Percentiles rank a stretch among this genome's conserved stretches.
Conservation (phyloP, 1,140 invertebrate species). For the Drosophila nikananu region DNA sequence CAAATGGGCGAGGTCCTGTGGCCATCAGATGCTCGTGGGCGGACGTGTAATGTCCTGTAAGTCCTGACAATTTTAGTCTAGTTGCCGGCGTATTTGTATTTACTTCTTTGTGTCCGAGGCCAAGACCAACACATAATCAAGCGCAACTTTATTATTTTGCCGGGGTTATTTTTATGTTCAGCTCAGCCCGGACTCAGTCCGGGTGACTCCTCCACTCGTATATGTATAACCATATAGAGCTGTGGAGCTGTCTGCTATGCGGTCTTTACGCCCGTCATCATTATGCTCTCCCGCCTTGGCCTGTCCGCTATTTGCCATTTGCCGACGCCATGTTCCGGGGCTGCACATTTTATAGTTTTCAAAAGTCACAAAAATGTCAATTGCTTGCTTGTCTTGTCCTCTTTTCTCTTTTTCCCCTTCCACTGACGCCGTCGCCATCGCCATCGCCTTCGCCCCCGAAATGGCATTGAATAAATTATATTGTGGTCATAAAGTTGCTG, state of each 20-base stretch:
- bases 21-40: slow-evolving; percentile 50
- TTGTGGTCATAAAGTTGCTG: slow-evolving; percentile 79
- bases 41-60: slow-evolving; percentile 78
- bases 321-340: slow-evolving; percentile 41
- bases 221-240: slow-evolving; percentile 27
- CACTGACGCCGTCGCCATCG: not conserved
- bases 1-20: slow-evolving; percentile 63
- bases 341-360: slow-evolving; percentile 83
- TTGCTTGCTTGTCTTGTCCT: slow-evolving; percentile 71
- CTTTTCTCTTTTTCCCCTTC: not conserved
- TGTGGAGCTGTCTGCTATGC: slow-evolving; percentile 47
- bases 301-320: slow-evolving; percentile 35
- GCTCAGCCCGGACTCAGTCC: slow-evolving; percentile 3
- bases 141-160: slow-evolving; percentile 78
- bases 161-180: slow-evolving; percentile 36
- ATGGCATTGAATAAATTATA: slow-evolving; percentile 84
- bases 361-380: slow-evolving; percentile 84
- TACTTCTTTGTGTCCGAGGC: slow-evolving; percentile 57
- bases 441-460: slow-evolving; percentile 24
- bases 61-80: slow-evolving; percentile 82
- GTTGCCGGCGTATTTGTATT: slow-evolving; percentile 74
- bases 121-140: slow-evolving; percentile 69
- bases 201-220: not conserved
- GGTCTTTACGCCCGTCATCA: slow-evolving; percentile 72
- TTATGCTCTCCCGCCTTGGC: slow-evolving; percentile 56